A percentile compares a stretch with the other conserved stretches of the same genome.
phyloP scores from a whole-genome alignment of 2,888 invertebrate genomes.

The Drosophila phalerata region DNA sequence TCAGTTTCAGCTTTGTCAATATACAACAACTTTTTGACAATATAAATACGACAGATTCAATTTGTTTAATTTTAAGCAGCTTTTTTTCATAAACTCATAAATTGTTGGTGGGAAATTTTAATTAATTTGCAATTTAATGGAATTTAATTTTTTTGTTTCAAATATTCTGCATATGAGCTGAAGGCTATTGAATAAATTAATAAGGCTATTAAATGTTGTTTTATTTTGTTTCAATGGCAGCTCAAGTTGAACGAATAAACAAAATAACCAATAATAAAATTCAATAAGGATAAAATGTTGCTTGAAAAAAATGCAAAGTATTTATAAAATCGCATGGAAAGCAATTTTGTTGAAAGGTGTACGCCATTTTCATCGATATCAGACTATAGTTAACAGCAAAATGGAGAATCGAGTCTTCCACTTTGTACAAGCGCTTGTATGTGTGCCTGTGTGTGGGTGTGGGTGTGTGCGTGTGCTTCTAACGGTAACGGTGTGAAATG shows the following conservation, averaged over 20 bases:
- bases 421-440: conserved; percentile 23
- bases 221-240: conserved; percentile 18
- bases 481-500: conserved; percentile 79
- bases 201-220: conserved; percentile 38
- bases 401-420: conserved; percentile 5
- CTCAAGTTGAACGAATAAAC: conserved; percentile 1
- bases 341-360: conserved; percentile 75
- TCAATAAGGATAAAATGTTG: conserved; percentile 14
- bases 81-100: background rate
- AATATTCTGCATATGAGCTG: background rate
- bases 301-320: conserved; percentile 58
- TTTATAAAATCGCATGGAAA: conserved; percentile 59
- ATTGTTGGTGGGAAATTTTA: background rate
- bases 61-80: background rate
- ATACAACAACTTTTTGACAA: background rate
- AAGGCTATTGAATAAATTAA: conserved; percentile 27
- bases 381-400: conserved; percentile 33
- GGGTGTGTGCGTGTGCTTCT: conserved; percentile 49
- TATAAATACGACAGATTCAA: background rate
- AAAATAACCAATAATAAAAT: conserved; percentile 10
- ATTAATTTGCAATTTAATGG: conserved; percentile 22
- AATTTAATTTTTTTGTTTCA: conserved; percentile 11
- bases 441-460: conserved; percentile 1
- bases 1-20: background rate
- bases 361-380: conserved; percentile 66